Base-by-base conservation (phyloP, 1,140 invertebrate species). In the Lepidurus arcticus region DNA sequence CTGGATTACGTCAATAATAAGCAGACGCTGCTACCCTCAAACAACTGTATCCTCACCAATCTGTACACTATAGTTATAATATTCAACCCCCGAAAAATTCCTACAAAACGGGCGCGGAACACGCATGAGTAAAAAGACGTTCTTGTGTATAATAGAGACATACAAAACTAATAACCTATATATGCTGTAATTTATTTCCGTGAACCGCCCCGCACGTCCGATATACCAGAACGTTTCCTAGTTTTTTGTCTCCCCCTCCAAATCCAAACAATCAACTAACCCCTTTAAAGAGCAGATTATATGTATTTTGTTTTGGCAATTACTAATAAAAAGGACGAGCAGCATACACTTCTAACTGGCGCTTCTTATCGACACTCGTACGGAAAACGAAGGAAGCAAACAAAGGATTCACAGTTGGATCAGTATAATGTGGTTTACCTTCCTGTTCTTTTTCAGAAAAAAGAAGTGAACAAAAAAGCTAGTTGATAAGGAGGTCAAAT, bases 81-180 rank as follows among this genome's bases (percentile, higher is more conserved):
- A 4, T 13, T 13, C 16, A 65, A 16, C 16, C 34, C 34, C 4
- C 16, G 21, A 65, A 21, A 65, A 65, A 21, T 6, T 47, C 10
- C 21, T n/a, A 65, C 53, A 21, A 21, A n/a, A 65, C 21, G 53
- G 53, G 53, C 53, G 53, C 53, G 53, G 53, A 65, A 65, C 53
- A 65, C 53, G 53, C 53, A 65, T 65, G 53, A 10, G n/a, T 65
- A 34, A 65, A 65, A 65, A 65, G 53, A 65, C 21, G 53, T 65
- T 47, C 45, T 47, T 65, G 53, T 34, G 34, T 65, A 65, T 65
- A 65, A 65, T 65, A 65, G 53, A 65, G 53, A 65, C 53, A 65
- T 65, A 65, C 53, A 65, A 21, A 65, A 65, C 21, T 65, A 65
- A 65, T 65, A 21, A 13, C 53, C 21, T 65, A 65, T 65, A 65